phyloP scores from a whole-genome alignment of 1,140 invertebrate genomes.

The Delia radicum region DNA sequence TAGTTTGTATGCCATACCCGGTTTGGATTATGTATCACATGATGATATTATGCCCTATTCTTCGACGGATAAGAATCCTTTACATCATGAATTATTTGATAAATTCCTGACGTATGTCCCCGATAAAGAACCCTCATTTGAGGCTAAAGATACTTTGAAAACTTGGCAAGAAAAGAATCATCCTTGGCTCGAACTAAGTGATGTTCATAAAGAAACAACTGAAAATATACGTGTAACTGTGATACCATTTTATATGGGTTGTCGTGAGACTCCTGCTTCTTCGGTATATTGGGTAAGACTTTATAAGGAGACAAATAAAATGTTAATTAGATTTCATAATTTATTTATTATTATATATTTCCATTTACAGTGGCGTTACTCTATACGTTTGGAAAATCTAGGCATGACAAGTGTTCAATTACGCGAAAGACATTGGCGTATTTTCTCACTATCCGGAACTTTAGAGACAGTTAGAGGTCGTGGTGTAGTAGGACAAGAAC shows the following conservation, averaged over 20 bases:
- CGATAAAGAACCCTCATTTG: slow-evolving; percentile 79
- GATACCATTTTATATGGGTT: slow-evolving; percentile 88
- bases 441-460: slow-evolving; percentile 92
- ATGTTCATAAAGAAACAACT: slow-evolving; percentile 97
- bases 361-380: slow-evolving; percentile 86
- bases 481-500: slow-evolving; percentile 95
- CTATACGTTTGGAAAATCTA: slow-evolving; percentile 93
- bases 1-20: slow-evolving; percentile 91
- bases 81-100: slow-evolving; percentile 94
- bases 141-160: slow-evolving; percentile 83
- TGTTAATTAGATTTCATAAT: neutral
- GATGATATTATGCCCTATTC: slow-evolving; percentile 90
- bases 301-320: neutral
- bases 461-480: slow-evolving; percentile 91
- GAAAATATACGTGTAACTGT: slow-evolving; percentile 94
- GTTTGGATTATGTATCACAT: slow-evolving; percentile 94
- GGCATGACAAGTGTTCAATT: slow-evolving; percentile 87
- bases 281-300: slow-evolving; percentile 86
- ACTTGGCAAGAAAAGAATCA: slow-evolving; percentile 98
- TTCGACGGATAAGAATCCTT: slow-evolving; percentile 72
- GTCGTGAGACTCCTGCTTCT: slow-evolving; percentile 81
- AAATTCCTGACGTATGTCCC: slow-evolving; percentile 86
- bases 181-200: slow-evolving; percentile 92
- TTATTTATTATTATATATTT: neutral
- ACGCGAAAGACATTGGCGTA: slow-evolving; percentile 93